Base-by-base conservation (phyloP, 2,113 vertebrate species). In the Pyrgilauda ruficollis region DNA sequence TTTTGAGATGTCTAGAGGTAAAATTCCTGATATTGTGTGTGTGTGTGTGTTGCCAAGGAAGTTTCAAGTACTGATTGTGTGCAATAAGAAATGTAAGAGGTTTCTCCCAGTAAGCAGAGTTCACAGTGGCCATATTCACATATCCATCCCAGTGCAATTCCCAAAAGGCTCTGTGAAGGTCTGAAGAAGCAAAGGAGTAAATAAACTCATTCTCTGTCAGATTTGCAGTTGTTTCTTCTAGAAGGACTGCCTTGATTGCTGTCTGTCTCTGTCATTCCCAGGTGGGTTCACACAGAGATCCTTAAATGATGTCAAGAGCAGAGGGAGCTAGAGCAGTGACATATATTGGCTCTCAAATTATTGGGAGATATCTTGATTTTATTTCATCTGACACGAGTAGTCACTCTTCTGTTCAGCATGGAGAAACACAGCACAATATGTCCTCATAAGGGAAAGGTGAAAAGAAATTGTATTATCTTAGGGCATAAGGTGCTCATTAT, bases 351-450 rank as follows among this genome's bases (percentile, higher is more conserved):
- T 93, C 47, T 92, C 90, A 46, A 52, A 52, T 93, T 94, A 94
- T 70, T 92, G 88, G 39, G 35, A 87, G 43, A 93, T 72, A 86
- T 84, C 82, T 95, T 96, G 90, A 94, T 94, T 97, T 94, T 89
- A 95, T 93, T 95, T 96, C 44, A 68, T 68, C 74, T 94, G 89
- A 83, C 76, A 78, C 30, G 28, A 67, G 63, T 43, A 83, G 82
- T 77, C 47, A 80, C n/a, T 86, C 24, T 90, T 59, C 59, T 56
- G 16, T 50, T 96, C 84, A 93, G n/a, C 37, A 49, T 22, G 13
- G 53, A 85, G 49, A 86, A 93, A 88, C 82, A 93, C 68, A 95
- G 49, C 33, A 50, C 35, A 83, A 69, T 37, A 75, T 70, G 17
- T 43, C 26, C 21, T 93, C 47, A n/a, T 26, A 70, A 84, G 47